phyloP scores from a whole-genome alignment of 2,113 vertebrate species.

The Gopherus flavomarginatus region DNA sequence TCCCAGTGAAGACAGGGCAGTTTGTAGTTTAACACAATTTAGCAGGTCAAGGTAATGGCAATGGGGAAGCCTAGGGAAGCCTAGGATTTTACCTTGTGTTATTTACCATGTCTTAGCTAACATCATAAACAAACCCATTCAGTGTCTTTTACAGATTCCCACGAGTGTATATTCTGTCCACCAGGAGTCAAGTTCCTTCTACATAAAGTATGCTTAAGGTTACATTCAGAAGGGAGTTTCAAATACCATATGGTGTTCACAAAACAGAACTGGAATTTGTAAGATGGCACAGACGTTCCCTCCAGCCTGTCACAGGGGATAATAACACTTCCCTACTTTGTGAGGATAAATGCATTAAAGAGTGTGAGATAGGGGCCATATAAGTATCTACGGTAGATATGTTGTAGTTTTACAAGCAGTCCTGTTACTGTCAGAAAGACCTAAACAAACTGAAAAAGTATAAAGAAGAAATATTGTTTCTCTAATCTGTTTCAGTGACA shows the following conservation, averaged over 20 bases:
- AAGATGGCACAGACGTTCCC: background rate
- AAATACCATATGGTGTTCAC: background rate
- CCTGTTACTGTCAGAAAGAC: background rate
- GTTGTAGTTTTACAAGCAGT: background rate
- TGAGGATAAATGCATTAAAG: background rate
- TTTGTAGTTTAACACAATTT: no score
- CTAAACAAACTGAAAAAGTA: background rate
- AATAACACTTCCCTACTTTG: background rate
- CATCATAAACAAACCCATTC: background rate
- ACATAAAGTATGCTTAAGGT: background rate
- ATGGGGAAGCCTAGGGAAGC: background rate
- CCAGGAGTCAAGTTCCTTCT: background rate
- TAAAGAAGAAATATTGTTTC: background rate
- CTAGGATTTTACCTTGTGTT: background rate
- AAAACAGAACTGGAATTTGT: background rate
- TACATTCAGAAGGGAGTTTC: background rate
- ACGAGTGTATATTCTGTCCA: background rate
- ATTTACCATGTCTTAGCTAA: background rate
- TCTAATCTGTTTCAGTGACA: background rate
- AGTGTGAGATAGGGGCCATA: background rate
- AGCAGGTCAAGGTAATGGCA: background rate
- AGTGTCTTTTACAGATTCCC: background rate
- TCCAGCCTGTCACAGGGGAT: background rate
- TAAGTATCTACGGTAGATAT: background rate
- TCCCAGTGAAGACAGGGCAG: no score